phyloP scores from a whole-genome alignment of 2,113 vertebrate species.

The Gymnobelideus leadbeateri region DNA sequence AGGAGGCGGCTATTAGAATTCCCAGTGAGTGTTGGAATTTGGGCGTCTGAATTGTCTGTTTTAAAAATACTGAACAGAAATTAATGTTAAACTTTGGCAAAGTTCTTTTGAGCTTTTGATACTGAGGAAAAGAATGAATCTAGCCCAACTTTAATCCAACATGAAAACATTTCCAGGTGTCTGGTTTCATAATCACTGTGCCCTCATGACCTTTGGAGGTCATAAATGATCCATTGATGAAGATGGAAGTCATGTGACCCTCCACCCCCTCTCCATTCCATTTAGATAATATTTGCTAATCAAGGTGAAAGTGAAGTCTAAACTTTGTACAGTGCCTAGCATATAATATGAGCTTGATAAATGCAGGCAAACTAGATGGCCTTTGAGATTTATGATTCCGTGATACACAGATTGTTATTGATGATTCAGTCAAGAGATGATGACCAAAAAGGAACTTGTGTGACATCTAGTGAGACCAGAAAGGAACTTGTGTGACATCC shows the following conservation, averaged over 20 bases:
- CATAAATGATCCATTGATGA: not conserved
- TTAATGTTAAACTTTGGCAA: constrained; percentile 28
- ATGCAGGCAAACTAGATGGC: not conserved
- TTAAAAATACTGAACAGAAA: constrained; percentile 57
- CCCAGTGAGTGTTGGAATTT: not conserved
- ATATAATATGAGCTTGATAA: not conserved
- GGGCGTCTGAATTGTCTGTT: constrained; percentile 26
- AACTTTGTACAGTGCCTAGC: not conserved
- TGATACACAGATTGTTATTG: not conserved
- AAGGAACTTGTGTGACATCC: not conserved
- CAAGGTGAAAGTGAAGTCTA: not conserved
- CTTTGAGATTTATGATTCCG: not conserved
- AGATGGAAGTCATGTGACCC: not conserved
- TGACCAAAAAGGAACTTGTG: not conserved
- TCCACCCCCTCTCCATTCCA: not conserved
- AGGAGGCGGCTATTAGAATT: not conserved
- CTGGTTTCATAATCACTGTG: not conserved
- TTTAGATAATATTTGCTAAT: not conserved
- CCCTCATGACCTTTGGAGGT: not conserved
- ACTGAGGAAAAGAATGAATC: not conserved
- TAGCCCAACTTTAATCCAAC: not conserved
- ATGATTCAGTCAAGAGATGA: not conserved
- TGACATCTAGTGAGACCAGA: not conserved
- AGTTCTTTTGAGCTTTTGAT: constrained; percentile 5
- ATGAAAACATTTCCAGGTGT: not conserved